Evolutionary conservation across 2,888 invertebrate species (phyloP).

Genomic region (Hydraecia micacea): DNA sequence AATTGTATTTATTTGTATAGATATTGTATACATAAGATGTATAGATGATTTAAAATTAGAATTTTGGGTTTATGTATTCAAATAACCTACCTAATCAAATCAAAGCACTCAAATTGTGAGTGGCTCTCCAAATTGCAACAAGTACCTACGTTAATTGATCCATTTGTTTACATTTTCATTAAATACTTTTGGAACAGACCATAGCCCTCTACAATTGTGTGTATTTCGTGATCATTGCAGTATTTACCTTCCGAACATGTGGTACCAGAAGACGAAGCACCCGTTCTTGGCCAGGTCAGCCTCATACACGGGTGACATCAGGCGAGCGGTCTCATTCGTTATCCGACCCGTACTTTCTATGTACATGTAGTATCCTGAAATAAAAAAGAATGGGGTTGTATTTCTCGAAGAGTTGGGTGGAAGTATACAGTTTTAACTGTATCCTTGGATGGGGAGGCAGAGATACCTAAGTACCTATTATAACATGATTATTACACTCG

Average conservation of each 20-base stretch:
- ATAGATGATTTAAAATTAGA: no score
- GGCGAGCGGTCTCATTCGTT: slow-evolving; percentile 92
- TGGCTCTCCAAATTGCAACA: neutral
- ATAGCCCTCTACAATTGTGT: neutral
- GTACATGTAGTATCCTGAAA: slow-evolving; percentile 95
- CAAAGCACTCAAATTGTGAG: neutral
- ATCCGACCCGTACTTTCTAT: slow-evolving; percentile 93
- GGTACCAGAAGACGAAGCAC: slow-evolving; percentile 94
- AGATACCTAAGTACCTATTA: neutral
- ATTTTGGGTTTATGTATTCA: neutral
- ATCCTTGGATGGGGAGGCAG: neutral
- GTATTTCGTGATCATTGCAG: neutral
- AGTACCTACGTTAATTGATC: neutral
- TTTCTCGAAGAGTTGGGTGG: neutral
- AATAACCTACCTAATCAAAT: neutral
- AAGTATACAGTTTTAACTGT: neutral
- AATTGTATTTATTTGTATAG: no score
- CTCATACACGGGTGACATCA: slow-evolving; percentile 93
- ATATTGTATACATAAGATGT: no score
- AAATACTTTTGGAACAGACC: neutral
- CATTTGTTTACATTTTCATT: neutral
- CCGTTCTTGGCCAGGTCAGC: slow-evolving; percentile 81
- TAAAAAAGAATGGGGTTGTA: neutral
- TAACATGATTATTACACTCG: neutral
- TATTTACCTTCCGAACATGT: slow-evolving; percentile 92